Percentiles rank a stretch among this genome's conserved stretches.
Conservation (phyloP, 2,113 vertebrate species). For the Benitochromis conjunctus region DNA sequence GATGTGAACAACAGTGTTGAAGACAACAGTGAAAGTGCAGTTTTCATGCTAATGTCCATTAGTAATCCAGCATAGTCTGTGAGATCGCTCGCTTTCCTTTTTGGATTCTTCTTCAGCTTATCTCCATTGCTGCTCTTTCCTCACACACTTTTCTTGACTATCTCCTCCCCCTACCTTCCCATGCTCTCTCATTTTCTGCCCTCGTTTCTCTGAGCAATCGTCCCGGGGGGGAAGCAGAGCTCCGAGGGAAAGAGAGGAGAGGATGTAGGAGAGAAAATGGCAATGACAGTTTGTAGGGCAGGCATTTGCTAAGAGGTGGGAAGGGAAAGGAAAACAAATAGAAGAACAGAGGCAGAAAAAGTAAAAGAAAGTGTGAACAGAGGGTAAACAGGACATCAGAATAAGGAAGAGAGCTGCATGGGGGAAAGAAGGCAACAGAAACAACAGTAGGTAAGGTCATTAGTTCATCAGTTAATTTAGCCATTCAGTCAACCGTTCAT, state of each 20-base stretch:
- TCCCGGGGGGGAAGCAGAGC: constrained; percentile 36
- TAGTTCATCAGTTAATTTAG: not conserved
- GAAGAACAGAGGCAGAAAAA: not conserved
- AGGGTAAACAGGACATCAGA: not conserved
- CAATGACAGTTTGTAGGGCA: constrained; percentile 56
- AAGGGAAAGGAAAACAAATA: not conserved
- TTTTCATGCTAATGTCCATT: not conserved
- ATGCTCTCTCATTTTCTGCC: constrained; percentile 25
- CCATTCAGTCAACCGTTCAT: not conserved
- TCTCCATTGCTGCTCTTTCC: not conserved
- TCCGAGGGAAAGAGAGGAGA: constrained; percentile 18
- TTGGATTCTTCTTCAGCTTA: not conserved
- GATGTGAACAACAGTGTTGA: not conserved
- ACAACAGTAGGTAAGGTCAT: constrained; percentile 44
- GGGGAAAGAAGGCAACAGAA: not conserved
- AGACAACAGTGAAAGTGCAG: not conserved
- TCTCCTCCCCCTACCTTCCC: not conserved
- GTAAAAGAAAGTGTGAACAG: not conserved
- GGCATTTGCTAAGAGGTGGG: not conserved
- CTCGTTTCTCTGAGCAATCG: constrained; percentile 39
- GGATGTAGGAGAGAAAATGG: constrained; percentile 46
- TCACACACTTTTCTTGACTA: not conserved
- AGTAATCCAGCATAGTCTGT: not conserved
- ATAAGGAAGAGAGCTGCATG: not conserved
- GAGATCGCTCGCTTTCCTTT: not conserved